Conservation (phyloP, 2,888 invertebrate genomes). For the Noctua pronuba region DNA sequence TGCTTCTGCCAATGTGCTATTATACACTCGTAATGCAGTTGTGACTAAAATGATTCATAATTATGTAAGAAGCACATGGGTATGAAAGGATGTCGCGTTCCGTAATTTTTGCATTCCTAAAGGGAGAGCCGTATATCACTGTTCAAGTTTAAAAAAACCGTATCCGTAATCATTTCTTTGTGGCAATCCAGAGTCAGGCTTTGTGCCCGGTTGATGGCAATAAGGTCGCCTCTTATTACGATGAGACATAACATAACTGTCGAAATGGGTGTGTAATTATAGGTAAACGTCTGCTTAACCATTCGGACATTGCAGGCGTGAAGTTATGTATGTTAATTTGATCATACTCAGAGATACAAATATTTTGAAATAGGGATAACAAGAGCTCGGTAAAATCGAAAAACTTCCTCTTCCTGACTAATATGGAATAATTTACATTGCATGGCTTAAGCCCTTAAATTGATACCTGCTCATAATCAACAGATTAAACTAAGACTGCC, state of each 20-base stretch:
- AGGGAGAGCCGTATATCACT: background rate
- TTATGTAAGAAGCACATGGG: conserved; percentile 7
- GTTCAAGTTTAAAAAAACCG: background rate
- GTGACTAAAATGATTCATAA: background rate
- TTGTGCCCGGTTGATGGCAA: background rate
- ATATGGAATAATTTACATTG: background rate
- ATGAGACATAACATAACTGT: background rate
- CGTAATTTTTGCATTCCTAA: conserved; percentile 14
- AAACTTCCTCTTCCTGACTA: background rate
- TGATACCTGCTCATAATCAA: background rate
- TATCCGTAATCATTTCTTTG: background rate
- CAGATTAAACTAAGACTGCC: conserved; percentile 38
- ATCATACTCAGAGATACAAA: background rate
- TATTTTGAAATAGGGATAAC: background rate
- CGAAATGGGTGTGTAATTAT: background rate
- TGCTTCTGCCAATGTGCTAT: conserved; percentile 36
- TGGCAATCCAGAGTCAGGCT: background rate
- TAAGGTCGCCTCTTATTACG: background rate
- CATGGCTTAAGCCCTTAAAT: background rate
- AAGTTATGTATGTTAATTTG: background rate
- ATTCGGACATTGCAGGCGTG: background rate
- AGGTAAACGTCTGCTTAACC: background rate
- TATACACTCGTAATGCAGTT: conserved; percentile 15
- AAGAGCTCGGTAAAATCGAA: background rate
- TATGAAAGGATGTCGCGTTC: conserved; percentile 18